These are phyloP conservation scores for Acromyrmex heyeri DNA, from an alignment of 1,140 invertebrate species.

Conservation along the genomic window DNA sequence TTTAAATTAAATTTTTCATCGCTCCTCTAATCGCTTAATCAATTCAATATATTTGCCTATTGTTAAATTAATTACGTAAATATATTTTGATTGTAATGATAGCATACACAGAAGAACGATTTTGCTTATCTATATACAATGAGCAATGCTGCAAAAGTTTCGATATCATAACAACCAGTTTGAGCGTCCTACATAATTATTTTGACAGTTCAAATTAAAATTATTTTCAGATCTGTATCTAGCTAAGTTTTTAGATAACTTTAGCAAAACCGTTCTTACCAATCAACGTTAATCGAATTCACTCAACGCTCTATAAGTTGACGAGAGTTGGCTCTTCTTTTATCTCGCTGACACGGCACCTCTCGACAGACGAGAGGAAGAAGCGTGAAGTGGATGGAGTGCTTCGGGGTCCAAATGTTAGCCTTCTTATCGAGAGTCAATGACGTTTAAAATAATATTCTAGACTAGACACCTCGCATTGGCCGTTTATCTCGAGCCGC, in stretches of 20 bases:
- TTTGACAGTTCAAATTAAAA: too few species aligned
- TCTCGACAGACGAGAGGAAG: background rate
- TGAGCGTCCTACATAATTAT: too few species aligned
- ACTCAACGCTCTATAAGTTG: background rate
- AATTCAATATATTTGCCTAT: background rate
- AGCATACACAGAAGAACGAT: background rate
- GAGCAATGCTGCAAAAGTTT: too few species aligned
- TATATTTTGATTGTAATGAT: background rate
- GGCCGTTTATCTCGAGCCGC: constrained; percentile 47
- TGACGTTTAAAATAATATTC: constrained; percentile 55
- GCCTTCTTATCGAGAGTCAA: constrained; percentile 50
- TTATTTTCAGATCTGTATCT: too few species aligned
- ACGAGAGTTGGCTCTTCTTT: background rate
- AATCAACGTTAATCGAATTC: background rate
- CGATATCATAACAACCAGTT: too few species aligned
- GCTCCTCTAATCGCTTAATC: background rate
- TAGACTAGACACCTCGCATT: constrained; percentile 7
- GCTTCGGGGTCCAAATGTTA: constrained; percentile 30
- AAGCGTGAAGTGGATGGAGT: too few species aligned
- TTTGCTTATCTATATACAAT: too few species aligned
- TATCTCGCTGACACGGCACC: background rate
- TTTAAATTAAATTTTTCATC: background rate
- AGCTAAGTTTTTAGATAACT: too few species aligned
- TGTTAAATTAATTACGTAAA: background rate
- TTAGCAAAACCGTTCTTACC: too few species aligned